phyloP scores from a whole-genome alignment of 1,140 invertebrate genomes.

The Nomia melanderi region DNA sequence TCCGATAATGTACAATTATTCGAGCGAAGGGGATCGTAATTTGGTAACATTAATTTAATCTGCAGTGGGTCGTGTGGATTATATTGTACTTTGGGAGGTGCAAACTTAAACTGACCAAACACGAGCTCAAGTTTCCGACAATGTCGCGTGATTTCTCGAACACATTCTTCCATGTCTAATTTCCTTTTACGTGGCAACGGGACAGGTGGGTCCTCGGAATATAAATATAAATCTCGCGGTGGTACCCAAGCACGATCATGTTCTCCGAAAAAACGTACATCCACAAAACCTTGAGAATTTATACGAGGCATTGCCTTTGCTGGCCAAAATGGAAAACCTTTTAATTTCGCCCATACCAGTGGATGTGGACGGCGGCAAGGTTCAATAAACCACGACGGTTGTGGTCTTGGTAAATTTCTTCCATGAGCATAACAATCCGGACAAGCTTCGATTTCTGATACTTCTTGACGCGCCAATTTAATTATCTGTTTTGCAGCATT shows the following conservation, averaged over 20 bases:
- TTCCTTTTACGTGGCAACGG: constrained; percentile 84
- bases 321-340: constrained; percentile 97
- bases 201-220: constrained; percentile 85
- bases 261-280: constrained; percentile 96
- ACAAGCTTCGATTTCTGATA: constrained; percentile 96
- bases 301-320: constrained; percentile 92
- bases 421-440: constrained; percentile 90
- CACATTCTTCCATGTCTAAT: constrained; percentile 84
- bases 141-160: constrained; percentile 81
- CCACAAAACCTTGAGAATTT: constrained; percentile 87
- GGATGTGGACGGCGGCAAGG: constrained; percentile 94
- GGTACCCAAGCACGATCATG: constrained; percentile 96
- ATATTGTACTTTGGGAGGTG: constrained; percentile 86
- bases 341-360: constrained; percentile 95
- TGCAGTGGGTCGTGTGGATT: constrained; percentile 86
- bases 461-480: constrained; percentile 92
- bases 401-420: constrained; percentile 89
- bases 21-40: constrained; percentile 77
- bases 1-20: constrained; percentile 21
- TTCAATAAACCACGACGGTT: constrained; percentile 93
- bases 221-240: constrained; percentile 91
- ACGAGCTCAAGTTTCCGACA: constrained; percentile 72
- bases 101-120: constrained; percentile 90
- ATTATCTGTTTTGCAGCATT: constrained; percentile 89
- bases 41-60: constrained; percentile 86